A percentile compares a stretch with the other conserved stretches of the same genome.
Conservation (phyloP, 2,888 invertebrate genomes). For the Pollenia angustigena region DNA sequence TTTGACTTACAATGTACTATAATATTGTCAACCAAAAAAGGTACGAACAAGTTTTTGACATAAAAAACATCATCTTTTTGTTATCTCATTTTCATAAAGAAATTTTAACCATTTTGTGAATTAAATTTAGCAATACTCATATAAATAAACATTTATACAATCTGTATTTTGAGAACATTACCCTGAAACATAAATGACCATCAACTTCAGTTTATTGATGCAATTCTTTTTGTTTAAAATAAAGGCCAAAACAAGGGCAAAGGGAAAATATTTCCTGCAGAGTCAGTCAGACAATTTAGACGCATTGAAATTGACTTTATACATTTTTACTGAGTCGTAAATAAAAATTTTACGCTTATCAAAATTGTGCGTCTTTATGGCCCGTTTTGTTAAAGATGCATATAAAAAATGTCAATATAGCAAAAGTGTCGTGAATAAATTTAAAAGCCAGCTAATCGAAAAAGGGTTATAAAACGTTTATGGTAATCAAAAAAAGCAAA, state of each 20-base stretch:
- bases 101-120: neutral
- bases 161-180: neutral
- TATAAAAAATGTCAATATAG: conserved; percentile 24
- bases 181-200: neutral
- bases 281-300: neutral
- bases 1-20: no score
- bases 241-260: neutral
- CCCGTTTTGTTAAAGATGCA: conserved; percentile 30
- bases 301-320: neutral
- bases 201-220: conserved; percentile 16
- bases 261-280: neutral
- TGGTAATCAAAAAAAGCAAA: neutral
- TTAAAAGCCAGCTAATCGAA: conserved; percentile 11
- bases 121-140: neutral
- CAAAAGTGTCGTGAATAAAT: conserved; percentile 15
- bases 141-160: neutral
- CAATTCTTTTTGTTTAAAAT: neutral
- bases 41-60: no score
- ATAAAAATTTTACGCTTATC: conserved; percentile 5
- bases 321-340: conserved; percentile 6
- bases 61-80: no score
- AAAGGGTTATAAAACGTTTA: conserved; percentile 7
- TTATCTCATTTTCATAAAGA: no score
- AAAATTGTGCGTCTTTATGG: conserved; percentile 14
- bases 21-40: no score